A percentile compares a stretch with the other conserved stretches of the same genome.
Evolutionary conservation across 2,797 vertebrate genomes (phyloP).

Genomic region (Oophaga sylvatica): DNA sequence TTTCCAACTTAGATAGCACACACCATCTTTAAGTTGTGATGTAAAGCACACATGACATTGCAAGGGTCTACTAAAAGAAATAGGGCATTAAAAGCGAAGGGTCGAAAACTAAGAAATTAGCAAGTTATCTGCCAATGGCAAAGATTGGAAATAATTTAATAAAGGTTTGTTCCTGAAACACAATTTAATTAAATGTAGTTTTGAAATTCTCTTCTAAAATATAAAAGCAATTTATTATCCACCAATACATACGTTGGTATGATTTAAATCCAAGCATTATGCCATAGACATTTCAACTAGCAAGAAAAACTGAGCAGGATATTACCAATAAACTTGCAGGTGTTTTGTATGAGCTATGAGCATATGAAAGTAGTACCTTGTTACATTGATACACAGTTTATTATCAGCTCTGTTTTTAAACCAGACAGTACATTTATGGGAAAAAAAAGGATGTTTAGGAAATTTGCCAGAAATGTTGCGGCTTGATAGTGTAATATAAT

Average conservation of each 20-base stretch:
- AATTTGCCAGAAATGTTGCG: conserved; percentile 10
- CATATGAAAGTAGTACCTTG: not conserved
- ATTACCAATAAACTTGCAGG: conserved; percentile 36
- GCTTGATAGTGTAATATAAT: not conserved
- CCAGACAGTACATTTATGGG: not conserved
- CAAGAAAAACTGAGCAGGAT: not conserved
- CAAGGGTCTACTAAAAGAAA: too few relatives aligned
- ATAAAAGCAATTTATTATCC: too few relatives aligned
- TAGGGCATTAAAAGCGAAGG: too few relatives aligned
- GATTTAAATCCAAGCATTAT: not conserved
- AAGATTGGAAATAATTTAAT: too few relatives aligned
- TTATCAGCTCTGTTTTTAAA: not conserved
- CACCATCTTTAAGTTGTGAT: too few relatives aligned
- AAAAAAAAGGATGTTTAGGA: not conserved
- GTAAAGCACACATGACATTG: too few relatives aligned
- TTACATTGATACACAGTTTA: not conserved
- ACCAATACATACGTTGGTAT: not conserved
- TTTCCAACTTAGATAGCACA: too few relatives aligned
- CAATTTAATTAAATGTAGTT: too few relatives aligned
- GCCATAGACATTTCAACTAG: not conserved
- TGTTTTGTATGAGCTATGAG: conserved; percentile 12
- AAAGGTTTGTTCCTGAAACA: too few relatives aligned
- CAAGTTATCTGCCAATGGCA: too few relatives aligned
- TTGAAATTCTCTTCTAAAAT: too few relatives aligned
- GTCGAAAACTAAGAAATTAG: too few relatives aligned